These are phyloP conservation scores for Anolis carolinensis DNA, from an alignment of 2,113 vertebrate species.

Conservation along the genomic window DNA sequence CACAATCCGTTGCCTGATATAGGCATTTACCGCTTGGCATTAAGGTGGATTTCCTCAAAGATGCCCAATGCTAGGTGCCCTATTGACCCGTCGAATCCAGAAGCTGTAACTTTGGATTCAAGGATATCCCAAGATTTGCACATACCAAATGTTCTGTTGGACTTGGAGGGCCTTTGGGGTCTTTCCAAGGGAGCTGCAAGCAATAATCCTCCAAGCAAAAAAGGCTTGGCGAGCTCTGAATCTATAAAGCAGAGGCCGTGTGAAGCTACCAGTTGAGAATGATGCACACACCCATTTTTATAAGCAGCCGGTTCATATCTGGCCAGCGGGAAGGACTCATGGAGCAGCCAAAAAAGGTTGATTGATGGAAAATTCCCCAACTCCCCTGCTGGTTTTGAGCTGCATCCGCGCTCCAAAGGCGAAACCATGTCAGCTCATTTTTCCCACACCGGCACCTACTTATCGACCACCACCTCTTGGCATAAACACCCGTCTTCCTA, in stretches of 20 bases:
- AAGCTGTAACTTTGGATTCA: neutral
- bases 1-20: too few relatives aligned
- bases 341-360: neutral
- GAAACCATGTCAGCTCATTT: neutral
- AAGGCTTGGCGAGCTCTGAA: neutral
- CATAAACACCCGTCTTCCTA: neutral
- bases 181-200: neutral
- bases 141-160: too few relatives aligned
- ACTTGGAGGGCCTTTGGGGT: neutral
- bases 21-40: too few relatives aligned
- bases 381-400: neutral
- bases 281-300: neutral
- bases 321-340: neutral
- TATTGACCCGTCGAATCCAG: neutral
- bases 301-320: neutral
- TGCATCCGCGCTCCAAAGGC: accelerated
- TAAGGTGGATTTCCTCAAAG: too few relatives aligned
- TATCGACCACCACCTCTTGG: neutral
- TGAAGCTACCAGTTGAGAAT: neutral
- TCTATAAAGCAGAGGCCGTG: neutral
- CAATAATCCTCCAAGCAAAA: neutral
- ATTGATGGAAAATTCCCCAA: constrained; percentile 38
- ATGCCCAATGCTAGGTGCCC: too few relatives aligned
- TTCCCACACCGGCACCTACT: neutral
- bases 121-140: too few relatives aligned